Evolutionary conservation across 1,140 invertebrate genomes (phyloP), one percentile per base, ranked within the genome.

Genomic region (Drosophila asahinai): DNA sequence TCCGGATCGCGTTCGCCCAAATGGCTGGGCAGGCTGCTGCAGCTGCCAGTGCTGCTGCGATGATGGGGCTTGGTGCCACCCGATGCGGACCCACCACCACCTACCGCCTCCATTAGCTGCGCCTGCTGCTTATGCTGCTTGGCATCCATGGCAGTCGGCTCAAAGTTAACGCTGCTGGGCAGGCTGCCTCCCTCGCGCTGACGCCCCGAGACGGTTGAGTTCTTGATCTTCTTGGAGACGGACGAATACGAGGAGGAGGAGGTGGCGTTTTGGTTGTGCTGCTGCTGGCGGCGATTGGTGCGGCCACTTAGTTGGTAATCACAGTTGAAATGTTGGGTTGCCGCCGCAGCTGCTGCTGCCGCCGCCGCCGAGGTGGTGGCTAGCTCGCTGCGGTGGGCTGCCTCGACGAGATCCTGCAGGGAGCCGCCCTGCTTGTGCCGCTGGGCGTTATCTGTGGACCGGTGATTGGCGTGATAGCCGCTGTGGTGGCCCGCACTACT

Each of bases 121-220:
- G 63, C 63, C 25, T 60, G 68, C 8, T 77, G 81, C 55, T 90
- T 91, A 2, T 55, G 42, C 40, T 86, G 59, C 55, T 89, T 87
- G 52, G 47, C 47, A 49, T 89, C 78, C 84, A 86, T 90, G 15
- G 27, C 63, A 49, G 51, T 7, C 5, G 62, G 19, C 40, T 91
- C 94, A 30, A 94, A 93, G 81, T 95, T 95, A 48, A 95, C 95
- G 92, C 95, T 95, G 17, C 94, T 94, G 0, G 95, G 95, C 64
- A 95, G 91, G 25, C 95, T 95, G 67, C 95, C 95, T 58, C 95
- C 95, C 93, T 96, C 95, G 15, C 95, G 93, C 86, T 96, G 95
- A 59, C 95, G 93, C 8, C 95, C 94, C 61, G 95, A 95, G 1
- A 95, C 94, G 9, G 80, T 83, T 51, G 91, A 82, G 43, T 77